phyloP scores from a whole-genome alignment of 2,797 vertebrate genomes.

The Cetoscarus ocellatus region DNA sequence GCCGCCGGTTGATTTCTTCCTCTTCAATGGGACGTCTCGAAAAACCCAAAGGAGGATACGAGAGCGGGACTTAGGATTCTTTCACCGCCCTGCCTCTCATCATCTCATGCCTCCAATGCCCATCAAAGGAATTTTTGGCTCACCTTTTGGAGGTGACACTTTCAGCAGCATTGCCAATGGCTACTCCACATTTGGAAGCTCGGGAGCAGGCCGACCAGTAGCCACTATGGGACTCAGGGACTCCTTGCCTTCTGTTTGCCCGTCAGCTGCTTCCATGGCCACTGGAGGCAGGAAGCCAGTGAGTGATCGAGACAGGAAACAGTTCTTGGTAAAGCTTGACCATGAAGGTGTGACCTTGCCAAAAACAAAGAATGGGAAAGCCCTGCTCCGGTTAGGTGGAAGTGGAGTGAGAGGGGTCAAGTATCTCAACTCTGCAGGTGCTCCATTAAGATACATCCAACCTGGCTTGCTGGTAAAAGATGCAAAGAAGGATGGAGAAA shows the following conservation, averaged over 20 bases:
- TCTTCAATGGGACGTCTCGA: slow-evolving; percentile 90
- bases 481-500: slow-evolving; percentile 80
- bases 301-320: slow-evolving; percentile 85
- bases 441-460: slow-evolving; percentile 85
- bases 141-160: slow-evolving; percentile 93
- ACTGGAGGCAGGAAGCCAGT: slow-evolving; percentile 59
- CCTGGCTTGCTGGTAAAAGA: slow-evolving; percentile 86
- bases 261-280: slow-evolving; percentile 52
- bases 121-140: slow-evolving; percentile 92
- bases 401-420: slow-evolving; percentile 82
- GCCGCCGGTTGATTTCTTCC: slow-evolving; percentile 91
- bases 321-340: slow-evolving; percentile 96
- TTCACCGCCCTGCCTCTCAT: slow-evolving; percentile 82
- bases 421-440: slow-evolving; percentile 80
- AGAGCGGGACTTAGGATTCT: slow-evolving; percentile 88
- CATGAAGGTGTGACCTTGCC: slow-evolving; percentile 98
- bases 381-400: slow-evolving; percentile 87
- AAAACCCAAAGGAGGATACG: slow-evolving; percentile 84
- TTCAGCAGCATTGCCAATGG: slow-evolving; percentile 97
- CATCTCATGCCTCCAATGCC: slow-evolving; percentile 66
- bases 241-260: slow-evolving; percentile 49
- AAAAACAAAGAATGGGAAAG: slow-evolving; percentile 95
- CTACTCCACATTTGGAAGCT: slow-evolving; percentile 88
- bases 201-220: slow-evolving; percentile 47
- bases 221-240: slow-evolving; percentile 59